Base-by-base conservation (phyloP, 2,888 invertebrate genomes). In the Leptopterna dolabrata region DNA sequence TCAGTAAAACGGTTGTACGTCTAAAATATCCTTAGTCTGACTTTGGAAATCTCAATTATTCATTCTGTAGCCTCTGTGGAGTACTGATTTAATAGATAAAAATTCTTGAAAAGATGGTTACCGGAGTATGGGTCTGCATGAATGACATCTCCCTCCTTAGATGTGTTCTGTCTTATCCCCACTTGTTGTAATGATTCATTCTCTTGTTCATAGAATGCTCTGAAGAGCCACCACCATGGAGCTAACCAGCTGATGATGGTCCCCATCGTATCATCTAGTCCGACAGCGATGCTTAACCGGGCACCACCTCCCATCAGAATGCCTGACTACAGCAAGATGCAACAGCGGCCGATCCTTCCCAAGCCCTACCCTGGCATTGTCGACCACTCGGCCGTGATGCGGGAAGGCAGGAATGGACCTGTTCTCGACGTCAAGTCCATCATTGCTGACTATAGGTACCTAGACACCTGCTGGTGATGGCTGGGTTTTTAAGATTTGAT, bases 361-460 rank as follows among this genome's bases (percentile, higher is more conserved):
- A 92, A 92, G 89, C 92, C 92, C 0, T 84, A 70, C 70, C 90
- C 71, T 82, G 47, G 76, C 14, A 55, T 80, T 90, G 93, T 92
- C 70, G 78, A 80, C 24, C 91, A 92, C 93, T 0, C 93, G 93
- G 0, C 95, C 16, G 94, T 94, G 87, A 91, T 94, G 87, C 93
- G 94, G 0, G 94, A 94, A 92, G 95, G 95, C 0, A 93, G 95
- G 0, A 96, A 96, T 91, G 95, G 96, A 0, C 95, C 95, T 0
- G 95, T 95, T n/a, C 94, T 96, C 88, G 96, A 97, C 91, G 96
- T 96, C 0, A 95, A 96, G 91, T 95, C 96, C 4, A 95, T 96
- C 87, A 96, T 96, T 90, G 96, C 96, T 0, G 96, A 96, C 91
- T 96, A 96, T 91, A 94, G 96, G 89, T 95, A 85, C 43, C 71